Base-by-base conservation (phyloP, 64 coral and sea anemone species). In the Acropora tenuis region DNA sequence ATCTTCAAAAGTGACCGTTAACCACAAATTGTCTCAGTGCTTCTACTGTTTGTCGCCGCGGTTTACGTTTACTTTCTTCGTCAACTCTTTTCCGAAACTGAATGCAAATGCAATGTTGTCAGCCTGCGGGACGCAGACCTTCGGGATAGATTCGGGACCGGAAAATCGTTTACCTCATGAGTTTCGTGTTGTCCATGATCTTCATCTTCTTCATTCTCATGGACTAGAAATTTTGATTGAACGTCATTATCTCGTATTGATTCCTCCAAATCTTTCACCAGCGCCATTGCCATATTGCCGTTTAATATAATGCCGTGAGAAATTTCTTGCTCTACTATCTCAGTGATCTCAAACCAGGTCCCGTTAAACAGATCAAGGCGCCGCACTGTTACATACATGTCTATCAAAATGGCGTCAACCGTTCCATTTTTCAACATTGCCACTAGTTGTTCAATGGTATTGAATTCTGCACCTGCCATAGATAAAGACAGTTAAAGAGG, bases 281-380 rank as follows among this genome's bases (percentile, higher is more conserved):
- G n/a, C 17, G 61, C 18, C 44, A 47, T 63, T 63, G 60, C 47
- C 0, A 45, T 30, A 8, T 8, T 18, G 18, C 82, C 82, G 11
- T 16, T 47, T 11, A 85, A 43, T 48, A 18, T 42, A 85, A 85
- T 71, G 19, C 82, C 82, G 46, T 85, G 82, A 18, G 82, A 48
- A 5, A 85, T 49, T 85, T 17, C 44, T 16, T 85, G 40, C 9
- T 85, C 44, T 2, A 85, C 43, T 50, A 85, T 71, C 8, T 85
- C 65, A 50, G 44, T 17, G 41, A 85, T 16, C 48, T 69, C 43
- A 20, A 71, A 71, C 65, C 63, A 71, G 6, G 47, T 48, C 40
- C 66, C 61, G 15, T 85, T 85, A n/a, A 85, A 85, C 3, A 85
- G 9, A 65, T 85, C 82, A 49, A 71, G 68, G n/a, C 82, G 47